Evolutionary conservation across 1,140 invertebrate species (phyloP), one percentile per base, ranked within the genome.

Genomic region (Subanguina moxae): DNA sequence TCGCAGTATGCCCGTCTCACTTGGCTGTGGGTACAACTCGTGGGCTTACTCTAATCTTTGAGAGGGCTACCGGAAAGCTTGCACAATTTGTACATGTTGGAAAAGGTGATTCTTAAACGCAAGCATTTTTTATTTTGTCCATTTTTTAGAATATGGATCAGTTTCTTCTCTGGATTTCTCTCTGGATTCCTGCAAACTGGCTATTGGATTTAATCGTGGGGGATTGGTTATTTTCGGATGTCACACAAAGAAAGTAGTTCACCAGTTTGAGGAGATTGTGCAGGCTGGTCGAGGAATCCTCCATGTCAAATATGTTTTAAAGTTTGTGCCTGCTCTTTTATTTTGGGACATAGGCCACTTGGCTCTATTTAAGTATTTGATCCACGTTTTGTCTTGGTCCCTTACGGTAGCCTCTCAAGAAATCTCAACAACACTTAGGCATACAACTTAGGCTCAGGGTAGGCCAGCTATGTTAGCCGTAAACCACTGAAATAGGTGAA

Each of bases 251-350:
- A 74, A 75, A 57, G 23, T 74, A 21, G 43, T 74, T 23, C 32
- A 70, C 28, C 27, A 65, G 17, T 43, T n/a, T 17, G 27, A 48
- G 27, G 74, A 74, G 56, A 62, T 69, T 42, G 74, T 75, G 15
- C 76, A 78, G 30, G 70, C 71, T 17, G 76, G 77, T 8, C 73
- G 69, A 19, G 76, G 76, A 56, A 62, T 78, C 42, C 48, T 78
- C 19, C 76, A 77, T 62, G 68, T 77, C 27, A 56, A 65, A 62
- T 74, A 75, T 59, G 56, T 73, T 9, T 21, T 32, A 21, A 72
- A 42, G 72, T 73, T 42, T 30, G 74, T 52, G 5, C 23, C 17
- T 27, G 30, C 57, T 38, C 15, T 32, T 7, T 5, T 52, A 19
- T 7, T 38, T 38, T 11, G 32, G 32, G 3, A 38, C 3, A 5